Evolutionary conservation across 2,888 invertebrate genomes (phyloP), one percentile per base, ranked within the genome.

Genomic region (Heterodera filipjevi): DNA sequence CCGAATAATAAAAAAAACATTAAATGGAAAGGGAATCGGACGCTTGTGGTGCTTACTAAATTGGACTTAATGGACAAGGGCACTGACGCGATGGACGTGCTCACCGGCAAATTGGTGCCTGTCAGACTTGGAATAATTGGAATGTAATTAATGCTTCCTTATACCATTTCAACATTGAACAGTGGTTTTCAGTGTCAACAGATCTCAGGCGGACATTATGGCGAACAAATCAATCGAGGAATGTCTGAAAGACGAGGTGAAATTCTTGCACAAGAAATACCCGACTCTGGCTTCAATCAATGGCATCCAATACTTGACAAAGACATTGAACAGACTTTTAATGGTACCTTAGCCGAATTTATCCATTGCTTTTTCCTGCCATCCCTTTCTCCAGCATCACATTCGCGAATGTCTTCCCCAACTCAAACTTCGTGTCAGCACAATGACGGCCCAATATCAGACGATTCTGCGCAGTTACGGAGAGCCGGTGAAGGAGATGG

Each of bases 1-100:
- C 33, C n/a, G 8, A 19, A 3, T 19, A 16, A 22, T 49, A 0
- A 49, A 16, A 53, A 53, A 22, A 8, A 1, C n/a, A n/a, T n/a
- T 53, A 53, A 53, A 12, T 27, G 0, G 2, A n/a, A 59, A 90
- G 91, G 91, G 32, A 92, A 95, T 66, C 92, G 99, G 83, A 99
- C 99, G 0, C 91, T 99, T 79, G 99, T 97, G 82, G 99, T 99
- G 39, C 94, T 99, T 71, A 99, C 99, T 12, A 99, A 99, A 91
- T 92, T 99, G 85, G 99, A 99, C 92, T 92, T 99, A 88, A 99
- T 99, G 99, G 99, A 99, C 92, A 96, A 96, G 92, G 95, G 95
- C 72, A 99, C 99, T 71, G 99, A 99, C 92, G 99, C 99, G 0
- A 96, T 98, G 90, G 99, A 99, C 90, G 96, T 99, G 85, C 91